Conservation (phyloP, 2,113 vertebrate genomes). For the Pagrus major region DNA sequence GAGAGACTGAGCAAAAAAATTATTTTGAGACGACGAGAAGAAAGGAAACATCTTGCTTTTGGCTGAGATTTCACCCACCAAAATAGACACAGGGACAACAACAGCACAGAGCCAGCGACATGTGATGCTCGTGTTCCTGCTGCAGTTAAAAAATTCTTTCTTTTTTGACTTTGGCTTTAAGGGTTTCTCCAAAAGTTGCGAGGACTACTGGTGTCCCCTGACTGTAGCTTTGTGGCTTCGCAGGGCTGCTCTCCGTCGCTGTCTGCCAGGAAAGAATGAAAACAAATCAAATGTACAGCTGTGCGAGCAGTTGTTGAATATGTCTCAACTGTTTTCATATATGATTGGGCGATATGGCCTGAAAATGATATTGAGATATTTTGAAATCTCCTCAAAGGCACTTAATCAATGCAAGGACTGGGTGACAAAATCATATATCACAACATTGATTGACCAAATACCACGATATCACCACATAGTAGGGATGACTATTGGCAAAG, state of each 20-base stretch:
- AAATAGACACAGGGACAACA: conserved; percentile 29
- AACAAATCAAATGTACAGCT: neutral
- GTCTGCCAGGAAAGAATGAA: conserved; percentile 35
- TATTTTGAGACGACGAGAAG: conserved; percentile 53
- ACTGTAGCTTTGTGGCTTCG: conserved; percentile 27
- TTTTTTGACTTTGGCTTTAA: conserved; percentile 37
- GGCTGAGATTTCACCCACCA: conserved; percentile 47
- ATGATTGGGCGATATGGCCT: too few relatives aligned
- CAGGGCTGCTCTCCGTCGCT: neutral
- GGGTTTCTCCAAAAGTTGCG: conserved; percentile 37
- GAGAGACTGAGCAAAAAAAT: conserved; percentile 59
- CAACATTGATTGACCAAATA: too few relatives aligned
- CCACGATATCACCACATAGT: too few relatives aligned
- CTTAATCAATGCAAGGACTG: too few relatives aligned
- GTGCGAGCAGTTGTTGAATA: neutral
- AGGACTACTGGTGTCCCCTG: conserved; percentile 20
- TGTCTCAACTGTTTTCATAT: conserved; percentile 33
- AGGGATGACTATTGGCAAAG: too few relatives aligned
- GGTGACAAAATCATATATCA: too few relatives aligned
- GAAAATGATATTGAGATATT: too few relatives aligned
- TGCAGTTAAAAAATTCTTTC: conserved; percentile 33
- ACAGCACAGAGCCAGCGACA: conserved; percentile 20
- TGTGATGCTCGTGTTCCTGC: conserved; percentile 11
- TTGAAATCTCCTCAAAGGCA: too few relatives aligned
- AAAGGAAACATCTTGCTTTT: conserved; percentile 48